A percentile compares a stretch with the other conserved stretches of the same genome.
These are phyloP conservation scores for Theonella swinhoei DNA, from an alignment of 37 sponge, comb jelly and placozoan genomes.

Conservation along the genomic window DNA sequence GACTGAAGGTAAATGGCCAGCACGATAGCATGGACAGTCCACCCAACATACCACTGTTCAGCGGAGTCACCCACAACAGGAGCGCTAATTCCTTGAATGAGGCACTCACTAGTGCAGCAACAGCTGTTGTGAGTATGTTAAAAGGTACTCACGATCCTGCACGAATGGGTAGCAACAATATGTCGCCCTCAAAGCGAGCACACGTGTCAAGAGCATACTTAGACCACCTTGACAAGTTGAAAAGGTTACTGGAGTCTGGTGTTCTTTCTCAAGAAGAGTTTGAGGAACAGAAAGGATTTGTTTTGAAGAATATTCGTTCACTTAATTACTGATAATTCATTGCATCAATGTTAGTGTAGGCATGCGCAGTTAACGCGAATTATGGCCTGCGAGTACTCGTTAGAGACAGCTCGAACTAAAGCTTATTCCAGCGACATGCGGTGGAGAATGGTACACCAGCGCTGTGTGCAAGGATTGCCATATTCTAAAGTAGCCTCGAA, in stretches of 20 bases:
- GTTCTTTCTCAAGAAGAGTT: slow-evolving; percentile 7
- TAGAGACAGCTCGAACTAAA: no score
- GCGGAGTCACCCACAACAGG: background rate
- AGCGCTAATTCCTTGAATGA: background rate
- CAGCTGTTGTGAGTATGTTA: background rate
- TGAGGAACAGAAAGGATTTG: slow-evolving; percentile 20
- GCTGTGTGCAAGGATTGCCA: slow-evolving; percentile 1
- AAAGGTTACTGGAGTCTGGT: background rate
- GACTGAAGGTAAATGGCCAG: slow-evolving; percentile 11
- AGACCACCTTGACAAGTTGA: slow-evolving; percentile 1
- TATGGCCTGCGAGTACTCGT: no score
- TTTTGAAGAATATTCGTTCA: slow-evolving; percentile 5
- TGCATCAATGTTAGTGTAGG: no score
- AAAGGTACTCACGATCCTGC: background rate
- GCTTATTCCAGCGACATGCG: slow-evolving; percentile 17
- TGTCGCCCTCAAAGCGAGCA: background rate
- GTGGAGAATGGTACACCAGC: slow-evolving; percentile 31
- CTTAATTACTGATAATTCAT: background rate
- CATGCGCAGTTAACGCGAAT: no score
- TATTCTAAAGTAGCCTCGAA: background rate
- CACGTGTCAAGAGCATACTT: background rate
- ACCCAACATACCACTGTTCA: background rate
- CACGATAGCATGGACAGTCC: slow-evolving; percentile 2
- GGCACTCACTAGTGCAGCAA: background rate
- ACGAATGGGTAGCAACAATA: no score